Percentiles rank a stretch among this genome's conserved stretches.
These are phyloP conservation scores for Gallinago paraguaiae DNA, from an alignment of 2,113 vertebrate genomes.

Conservation along the genomic window DNA sequence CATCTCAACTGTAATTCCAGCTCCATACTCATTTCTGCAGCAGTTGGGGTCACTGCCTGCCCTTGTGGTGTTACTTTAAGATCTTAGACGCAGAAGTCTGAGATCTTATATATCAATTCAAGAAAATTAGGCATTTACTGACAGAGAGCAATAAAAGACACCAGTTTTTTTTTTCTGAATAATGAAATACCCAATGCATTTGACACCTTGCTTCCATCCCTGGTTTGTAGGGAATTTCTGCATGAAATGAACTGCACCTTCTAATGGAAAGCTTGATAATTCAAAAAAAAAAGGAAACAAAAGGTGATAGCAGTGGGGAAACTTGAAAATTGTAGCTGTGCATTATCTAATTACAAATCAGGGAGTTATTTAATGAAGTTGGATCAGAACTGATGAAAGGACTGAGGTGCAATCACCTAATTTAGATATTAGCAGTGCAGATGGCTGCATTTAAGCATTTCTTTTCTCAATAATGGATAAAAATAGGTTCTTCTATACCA, in stretches of 20 bases:
- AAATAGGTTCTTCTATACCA: accelerated
- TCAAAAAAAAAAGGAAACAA: background rate
- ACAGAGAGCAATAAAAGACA: background rate
- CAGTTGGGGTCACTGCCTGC: background rate
- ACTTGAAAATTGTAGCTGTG: background rate
- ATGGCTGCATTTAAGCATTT: background rate
- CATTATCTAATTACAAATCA: background rate
- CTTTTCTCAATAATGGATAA: background rate
- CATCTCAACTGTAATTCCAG: background rate
- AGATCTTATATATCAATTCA: background rate
- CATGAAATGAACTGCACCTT: background rate
- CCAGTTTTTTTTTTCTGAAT: background rate
- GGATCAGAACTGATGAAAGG: background rate
- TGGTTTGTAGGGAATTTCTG: background rate
- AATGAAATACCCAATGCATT: background rate
- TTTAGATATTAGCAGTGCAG: background rate
- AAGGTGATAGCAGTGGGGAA: background rate
- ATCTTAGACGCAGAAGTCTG: background rate
- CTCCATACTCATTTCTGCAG: background rate
- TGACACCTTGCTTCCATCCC: background rate
- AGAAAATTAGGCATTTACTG: background rate
- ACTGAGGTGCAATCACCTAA: background rate
- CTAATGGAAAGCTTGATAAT: background rate
- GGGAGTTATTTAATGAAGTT: background rate
- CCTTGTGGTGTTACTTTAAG: background rate